phyloP scores from a whole-genome alignment of 2,113 vertebrate species.

The Ifrita kowaldi region DNA sequence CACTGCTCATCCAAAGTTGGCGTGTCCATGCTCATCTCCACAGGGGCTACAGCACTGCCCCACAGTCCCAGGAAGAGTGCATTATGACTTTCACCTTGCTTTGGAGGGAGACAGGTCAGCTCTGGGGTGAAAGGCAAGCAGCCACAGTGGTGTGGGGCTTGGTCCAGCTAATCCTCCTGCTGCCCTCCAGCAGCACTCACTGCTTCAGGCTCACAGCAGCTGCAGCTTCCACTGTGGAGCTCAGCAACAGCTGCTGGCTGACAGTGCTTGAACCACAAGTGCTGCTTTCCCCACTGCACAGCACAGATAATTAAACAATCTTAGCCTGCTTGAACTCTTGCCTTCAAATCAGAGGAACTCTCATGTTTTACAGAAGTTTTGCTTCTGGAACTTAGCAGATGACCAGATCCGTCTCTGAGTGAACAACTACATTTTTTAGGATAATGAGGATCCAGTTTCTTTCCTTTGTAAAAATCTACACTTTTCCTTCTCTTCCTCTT shows the following conservation, averaged over 20 bases:
- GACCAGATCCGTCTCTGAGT: not conserved
- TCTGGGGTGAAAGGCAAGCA: not conserved
- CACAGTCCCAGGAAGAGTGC: no score
- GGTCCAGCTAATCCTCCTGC: not conserved
- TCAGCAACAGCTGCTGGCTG: not conserved
- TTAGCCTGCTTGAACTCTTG: not conserved
- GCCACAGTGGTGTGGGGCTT: not conserved
- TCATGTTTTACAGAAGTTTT: not conserved
- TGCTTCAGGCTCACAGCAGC: not conserved
- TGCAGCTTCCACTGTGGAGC: not conserved
- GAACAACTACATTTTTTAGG: not conserved
- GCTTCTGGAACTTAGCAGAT: not conserved
- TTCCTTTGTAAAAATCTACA: not conserved
- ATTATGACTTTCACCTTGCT: not conserved
- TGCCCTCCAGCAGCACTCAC: not conserved
- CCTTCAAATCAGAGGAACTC: not conserved
- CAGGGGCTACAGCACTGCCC: not conserved
- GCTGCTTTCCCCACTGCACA: not conserved
- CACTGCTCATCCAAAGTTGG: not conserved
- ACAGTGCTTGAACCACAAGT: not conserved
- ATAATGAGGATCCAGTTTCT: not conserved
- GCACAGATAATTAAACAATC: not conserved
- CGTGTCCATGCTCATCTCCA: not conserved
- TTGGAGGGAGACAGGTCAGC: not conserved
- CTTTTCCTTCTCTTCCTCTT: not conserved